Percentiles rank a stretch among this genome's conserved stretches.
Conservation (phyloP, 2,797 vertebrate genomes). For the Sus cebifrons region DNA sequence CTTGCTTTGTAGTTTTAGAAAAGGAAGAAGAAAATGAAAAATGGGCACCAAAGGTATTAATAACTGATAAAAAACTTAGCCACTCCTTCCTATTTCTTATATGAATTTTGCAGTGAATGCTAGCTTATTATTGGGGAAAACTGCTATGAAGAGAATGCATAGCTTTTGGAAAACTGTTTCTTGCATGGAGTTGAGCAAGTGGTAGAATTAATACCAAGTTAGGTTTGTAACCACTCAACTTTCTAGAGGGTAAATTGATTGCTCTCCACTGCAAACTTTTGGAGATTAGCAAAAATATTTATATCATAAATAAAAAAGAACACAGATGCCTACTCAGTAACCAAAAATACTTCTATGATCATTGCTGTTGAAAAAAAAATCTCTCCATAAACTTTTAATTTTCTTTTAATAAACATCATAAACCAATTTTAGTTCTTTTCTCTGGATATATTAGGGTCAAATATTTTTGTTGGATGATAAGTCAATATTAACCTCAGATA, state of each 20-base stretch:
- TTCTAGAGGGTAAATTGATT: conserved; percentile 42
- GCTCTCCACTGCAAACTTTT: conserved; percentile 30
- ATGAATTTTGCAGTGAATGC: neutral
- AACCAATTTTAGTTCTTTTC: conserved; percentile 56
- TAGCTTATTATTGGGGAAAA: neutral
- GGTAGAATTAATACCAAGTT: neutral
- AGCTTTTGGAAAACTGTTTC: neutral
- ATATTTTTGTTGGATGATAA: conserved; percentile 77
- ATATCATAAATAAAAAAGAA: conserved; percentile 55
- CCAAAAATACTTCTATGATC: conserved; percentile 60
- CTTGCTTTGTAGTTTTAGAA: conserved; percentile 56
- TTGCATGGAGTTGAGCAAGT: neutral
- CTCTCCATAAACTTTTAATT: conserved; percentile 47
- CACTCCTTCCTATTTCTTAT: neutral
- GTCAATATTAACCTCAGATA: conserved; percentile 58
- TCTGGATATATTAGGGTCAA: conserved; percentile 42
- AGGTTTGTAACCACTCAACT: neutral
- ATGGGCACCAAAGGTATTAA: neutral
- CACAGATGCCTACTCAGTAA: conserved; percentile 45
- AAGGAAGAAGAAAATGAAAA: neutral
- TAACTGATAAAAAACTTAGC: neutral
- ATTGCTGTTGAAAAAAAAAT: conserved; percentile 66
- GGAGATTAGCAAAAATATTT: conserved; percentile 65
- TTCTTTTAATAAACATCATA: conserved; percentile 68
- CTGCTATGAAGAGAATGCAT: neutral